phyloP scores from a whole-genome alignment of 2,113 vertebrate species.

The Chaenocephalus aceratus region DNA sequence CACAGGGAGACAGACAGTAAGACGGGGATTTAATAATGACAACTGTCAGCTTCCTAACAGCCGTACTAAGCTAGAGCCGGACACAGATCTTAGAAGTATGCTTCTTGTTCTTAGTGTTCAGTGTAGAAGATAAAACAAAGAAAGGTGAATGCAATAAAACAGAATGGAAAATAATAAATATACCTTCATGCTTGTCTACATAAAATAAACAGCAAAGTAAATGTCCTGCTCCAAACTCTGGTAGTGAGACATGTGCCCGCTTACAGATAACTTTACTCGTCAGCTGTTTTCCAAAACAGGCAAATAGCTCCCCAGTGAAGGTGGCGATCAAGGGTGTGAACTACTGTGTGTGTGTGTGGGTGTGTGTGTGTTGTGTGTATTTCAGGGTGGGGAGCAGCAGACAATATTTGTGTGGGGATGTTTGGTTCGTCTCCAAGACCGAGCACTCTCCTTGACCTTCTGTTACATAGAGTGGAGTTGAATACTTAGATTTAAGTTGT shows the following conservation, averaged over 20 bases:
- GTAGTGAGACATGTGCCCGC: conserved; percentile 45
- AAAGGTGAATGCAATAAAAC: neutral
- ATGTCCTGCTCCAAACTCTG: conserved; percentile 22
- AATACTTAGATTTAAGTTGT: neutral
- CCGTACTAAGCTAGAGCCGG: conserved; percentile 27
- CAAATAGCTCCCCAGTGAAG: conserved; percentile 49
- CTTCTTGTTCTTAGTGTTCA: neutral
- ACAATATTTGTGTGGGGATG: conserved; percentile 31
- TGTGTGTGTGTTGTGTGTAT: neutral
- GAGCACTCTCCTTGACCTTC: neutral
- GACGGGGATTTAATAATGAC: conserved; percentile 50
- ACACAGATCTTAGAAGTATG: neutral
- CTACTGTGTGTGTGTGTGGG: neutral
- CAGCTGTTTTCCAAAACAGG: conserved; percentile 66
- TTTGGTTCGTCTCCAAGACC: conserved; percentile 4
- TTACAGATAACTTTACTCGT: conserved; percentile 56
- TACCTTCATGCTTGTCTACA: no score
- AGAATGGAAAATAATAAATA: neutral
- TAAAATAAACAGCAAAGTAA: no score
- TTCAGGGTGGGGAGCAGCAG: conserved; percentile 1
- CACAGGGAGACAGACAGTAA: conserved; percentile 36
- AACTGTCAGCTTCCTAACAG: conserved; percentile 72
- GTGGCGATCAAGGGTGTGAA: conserved; percentile 35
- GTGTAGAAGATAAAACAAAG: neutral
- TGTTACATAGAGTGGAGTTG: neutral